Evolutionary conservation across 2,888 invertebrate genomes (phyloP), one percentile per base, ranked within the genome.

Genomic region (Euclidia mi): DNA sequence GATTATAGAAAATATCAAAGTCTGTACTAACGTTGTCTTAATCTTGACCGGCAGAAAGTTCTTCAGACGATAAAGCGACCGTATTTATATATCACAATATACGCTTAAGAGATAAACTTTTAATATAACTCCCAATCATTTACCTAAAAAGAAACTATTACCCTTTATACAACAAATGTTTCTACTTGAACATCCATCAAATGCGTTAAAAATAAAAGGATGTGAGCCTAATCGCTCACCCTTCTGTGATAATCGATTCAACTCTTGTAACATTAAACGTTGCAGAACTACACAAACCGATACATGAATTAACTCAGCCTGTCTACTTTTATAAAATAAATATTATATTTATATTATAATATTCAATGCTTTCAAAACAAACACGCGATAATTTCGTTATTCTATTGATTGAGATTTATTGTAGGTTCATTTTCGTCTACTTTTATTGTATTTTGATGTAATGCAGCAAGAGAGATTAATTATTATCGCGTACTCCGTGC

Each of bases 161-260:
- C 7, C 18, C 14, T 53, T 25, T 40, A 52, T 35, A 17, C 11
- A 15, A 0, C 37, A 9, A 11, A 35, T 17, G 28, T 65, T 58
- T 48, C 37, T 37, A 7, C 48, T n/a, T 32, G 28, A 15, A 41
- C 15, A 32, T 65, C 25, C 32, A 46, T 41, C 34, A 52, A 69
- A 58, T 55, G 49, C 31, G 44, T 37, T 45, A 43, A 63, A 65
- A 73, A 62, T 50, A 47, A 55, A 41, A 60, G 38, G 53, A 53
- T 50, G 40, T 49, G 37, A 43, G 31, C 44, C 61, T 57, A 74
- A 71, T 74, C 75, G 67, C 58, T 71, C 57, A 74, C 53, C 63
- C 74, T 46, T 28, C 49, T 52, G 67, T 55, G 66, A 65, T 65
- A 70, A 66, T 73, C 56, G 74, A 66, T 73, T 55, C 32, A 43